These are phyloP conservation scores for Sycon ciliatum DNA, from an alignment of 37 sponge, comb jelly and placozoan species.

Conservation along the genomic window DNA sequence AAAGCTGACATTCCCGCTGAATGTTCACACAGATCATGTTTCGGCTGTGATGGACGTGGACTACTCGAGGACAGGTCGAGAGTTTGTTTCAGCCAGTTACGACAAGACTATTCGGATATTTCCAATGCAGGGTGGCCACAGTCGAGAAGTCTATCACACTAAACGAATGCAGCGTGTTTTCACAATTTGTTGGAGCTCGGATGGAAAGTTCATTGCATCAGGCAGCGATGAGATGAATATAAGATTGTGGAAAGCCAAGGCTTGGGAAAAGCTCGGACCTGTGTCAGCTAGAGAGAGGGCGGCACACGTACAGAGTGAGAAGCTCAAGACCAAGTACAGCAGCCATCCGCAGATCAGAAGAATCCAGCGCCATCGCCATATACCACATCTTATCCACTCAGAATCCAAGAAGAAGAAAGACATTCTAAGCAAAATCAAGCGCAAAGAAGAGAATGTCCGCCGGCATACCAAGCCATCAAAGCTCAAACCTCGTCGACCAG, in stretches of 20 bases:
- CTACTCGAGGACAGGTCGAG: slow-evolving; percentile 86
- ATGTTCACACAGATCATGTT: slow-evolving; percentile 86
- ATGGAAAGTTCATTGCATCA: slow-evolving; percentile 65
- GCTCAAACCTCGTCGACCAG: slow-evolving; percentile 33
- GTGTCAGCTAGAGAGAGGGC: slow-evolving; percentile 54
- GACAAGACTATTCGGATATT: slow-evolving; percentile 90
- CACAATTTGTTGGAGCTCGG: slow-evolving; percentile 72
- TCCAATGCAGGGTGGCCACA: slow-evolving; percentile 38
- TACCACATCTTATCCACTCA: slow-evolving; percentile 69
- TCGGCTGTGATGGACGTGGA: slow-evolving; percentile 72
- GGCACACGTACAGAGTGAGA: slow-evolving; percentile 55
- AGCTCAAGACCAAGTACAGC: slow-evolving; percentile 59
- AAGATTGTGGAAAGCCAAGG: slow-evolving; percentile 85
- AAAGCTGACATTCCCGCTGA: slow-evolving; percentile 46
- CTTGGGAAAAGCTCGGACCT: slow-evolving; percentile 64
- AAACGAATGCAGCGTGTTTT: slow-evolving; percentile 96
- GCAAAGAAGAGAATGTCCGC: slow-evolving; percentile 68
- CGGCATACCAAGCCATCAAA: slow-evolving; percentile 74
- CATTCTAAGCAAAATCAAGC: slow-evolving; percentile 46
- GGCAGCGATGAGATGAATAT: slow-evolving; percentile 96
- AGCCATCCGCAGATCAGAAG: slow-evolving; percentile 76
- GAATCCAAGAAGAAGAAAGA: slow-evolving; percentile 46
- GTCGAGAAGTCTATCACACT: slow-evolving; percentile 95
- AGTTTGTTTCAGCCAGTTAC: slow-evolving; percentile 90
- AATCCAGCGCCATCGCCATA: slow-evolving; percentile 80